Evolutionary conservation across 2,797 vertebrate genomes (phyloP).

Genomic region (Xerus rutilus): DNA sequence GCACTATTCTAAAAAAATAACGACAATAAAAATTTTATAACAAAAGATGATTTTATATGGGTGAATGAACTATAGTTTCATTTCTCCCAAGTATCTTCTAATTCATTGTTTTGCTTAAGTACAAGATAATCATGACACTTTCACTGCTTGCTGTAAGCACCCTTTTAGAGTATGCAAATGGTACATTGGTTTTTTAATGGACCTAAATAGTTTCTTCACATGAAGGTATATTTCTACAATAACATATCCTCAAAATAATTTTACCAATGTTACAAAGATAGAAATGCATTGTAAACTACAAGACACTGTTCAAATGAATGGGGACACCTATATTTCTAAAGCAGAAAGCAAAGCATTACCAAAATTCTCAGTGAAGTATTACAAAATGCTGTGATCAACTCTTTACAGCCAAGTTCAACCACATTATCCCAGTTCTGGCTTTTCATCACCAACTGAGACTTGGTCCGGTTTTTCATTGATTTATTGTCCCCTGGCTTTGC

Average conservation of each 20-base stretch:
- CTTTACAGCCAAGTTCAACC: neutral
- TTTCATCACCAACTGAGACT: neutral
- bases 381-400: neutral
- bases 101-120: neutral
- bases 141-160: neutral
- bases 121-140: neutral
- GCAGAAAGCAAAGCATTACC: neutral
- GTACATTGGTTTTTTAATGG: neutral
- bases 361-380: neutral
- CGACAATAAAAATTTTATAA: neutral
- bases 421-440: neutral
- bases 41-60: neutral
- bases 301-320: neutral
- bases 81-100: neutral
- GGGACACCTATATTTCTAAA: neutral
- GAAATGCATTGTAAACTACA: neutral
- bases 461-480: too few species aligned
- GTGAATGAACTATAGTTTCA: neutral
- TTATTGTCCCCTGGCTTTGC: neutral
- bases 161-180: neutral
- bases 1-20: neutral
- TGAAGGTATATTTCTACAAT: neutral
- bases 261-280: neutral
- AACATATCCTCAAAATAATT: conserved; percentile 16
- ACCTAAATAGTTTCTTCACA: neutral